Conservation (phyloP, 2,888 invertebrate genomes). For the Auanema freiburgensis region DNA sequence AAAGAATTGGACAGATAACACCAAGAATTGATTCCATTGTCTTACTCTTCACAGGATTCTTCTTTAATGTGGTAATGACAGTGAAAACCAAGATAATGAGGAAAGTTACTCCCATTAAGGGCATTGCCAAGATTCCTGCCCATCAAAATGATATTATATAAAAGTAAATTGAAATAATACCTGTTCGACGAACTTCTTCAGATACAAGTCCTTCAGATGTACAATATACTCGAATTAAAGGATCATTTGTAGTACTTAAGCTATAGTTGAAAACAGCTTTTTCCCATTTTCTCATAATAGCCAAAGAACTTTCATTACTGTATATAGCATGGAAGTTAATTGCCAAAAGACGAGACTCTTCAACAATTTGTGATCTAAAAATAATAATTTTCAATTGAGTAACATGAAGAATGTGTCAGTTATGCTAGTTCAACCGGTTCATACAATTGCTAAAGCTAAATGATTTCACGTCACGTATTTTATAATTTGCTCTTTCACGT, state of each 20-base stretch:
- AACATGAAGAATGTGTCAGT: too few relatives aligned
- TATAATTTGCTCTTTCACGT: neutral
- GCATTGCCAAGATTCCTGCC: constrained; percentile 57
- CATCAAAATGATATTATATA: neutral
- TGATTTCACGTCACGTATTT: too few relatives aligned
- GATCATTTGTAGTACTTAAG: constrained; percentile 45
- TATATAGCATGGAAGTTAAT: constrained; percentile 64
- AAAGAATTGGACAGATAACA: constrained; percentile 62
- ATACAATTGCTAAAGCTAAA: too few relatives aligned
- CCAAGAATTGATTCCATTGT: constrained; percentile 62
- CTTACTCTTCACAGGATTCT: constrained; percentile 46
- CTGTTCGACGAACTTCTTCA: constrained; percentile 62
- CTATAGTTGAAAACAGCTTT: constrained; percentile 55
- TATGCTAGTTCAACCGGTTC: too few relatives aligned
- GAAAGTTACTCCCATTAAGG: constrained; percentile 59
- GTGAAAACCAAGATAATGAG: constrained; percentile 59
- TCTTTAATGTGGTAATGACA: constrained; percentile 53
- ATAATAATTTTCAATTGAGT: neutral
- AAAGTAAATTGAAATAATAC: constrained; percentile 16
- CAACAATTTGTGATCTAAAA: constrained; percentile 55
- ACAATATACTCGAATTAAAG: constrained; percentile 52
- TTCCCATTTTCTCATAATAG: constrained; percentile 62
- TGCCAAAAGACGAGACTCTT: constrained; percentile 53
- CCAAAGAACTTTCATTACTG: constrained; percentile 50
- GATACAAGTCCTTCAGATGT: constrained; percentile 61